Evolutionary conservation across 2,797 vertebrate species (phyloP), one percentile per base, ranked within the genome.

Genomic region (Acipenser ruthenus): DNA sequence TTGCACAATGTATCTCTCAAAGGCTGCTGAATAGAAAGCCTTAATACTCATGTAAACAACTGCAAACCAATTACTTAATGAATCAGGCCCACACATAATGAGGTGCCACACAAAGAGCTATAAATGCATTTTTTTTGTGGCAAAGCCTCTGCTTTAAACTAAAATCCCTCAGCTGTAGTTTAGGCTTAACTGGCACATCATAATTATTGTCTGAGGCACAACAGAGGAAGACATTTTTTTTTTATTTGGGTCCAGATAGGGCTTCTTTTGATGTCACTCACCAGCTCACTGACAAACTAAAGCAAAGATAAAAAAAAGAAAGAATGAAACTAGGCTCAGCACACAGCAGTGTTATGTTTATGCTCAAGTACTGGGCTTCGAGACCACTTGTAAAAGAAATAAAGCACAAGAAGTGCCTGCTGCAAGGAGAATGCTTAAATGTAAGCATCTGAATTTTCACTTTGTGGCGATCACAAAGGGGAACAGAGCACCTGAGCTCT

Each of bases 41-140:
- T 95, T 99, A 99, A 99, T 98, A 98, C 97, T 98, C 97, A 96
- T 99, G 97, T 99, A 99, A 99, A 99, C 97, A 99, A 99, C 96
- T 96, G 96, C 95, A 99, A 98, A 99, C 96, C 97, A 99, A 99
- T 98, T 99, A 99, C 96, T 98, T 98, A 99, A 98, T 98, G 97
- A 99, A 98, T 98, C 97, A 88, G 94, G 92, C 94, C 91, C 94
- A 94, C 94, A 98, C 95, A 98, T 99, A 99, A 99, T 99, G 95
- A 98, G 96, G 92, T 95, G 87, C 87, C 82, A 91, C 91, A 99
- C 97, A 99, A 98, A 98, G 93, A 93, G 91, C 93, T 95, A 98
- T 98, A 98, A 98, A 98, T 97, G 95, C 93, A 98, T 97, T 98
- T 92, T 18, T 18, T 98, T 95, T 97, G 92, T 89, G 86, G 93